These are phyloP conservation scores for Polietes domitor DNA, from an alignment of 2,888 invertebrate genomes.

Conservation along the genomic window DNA sequence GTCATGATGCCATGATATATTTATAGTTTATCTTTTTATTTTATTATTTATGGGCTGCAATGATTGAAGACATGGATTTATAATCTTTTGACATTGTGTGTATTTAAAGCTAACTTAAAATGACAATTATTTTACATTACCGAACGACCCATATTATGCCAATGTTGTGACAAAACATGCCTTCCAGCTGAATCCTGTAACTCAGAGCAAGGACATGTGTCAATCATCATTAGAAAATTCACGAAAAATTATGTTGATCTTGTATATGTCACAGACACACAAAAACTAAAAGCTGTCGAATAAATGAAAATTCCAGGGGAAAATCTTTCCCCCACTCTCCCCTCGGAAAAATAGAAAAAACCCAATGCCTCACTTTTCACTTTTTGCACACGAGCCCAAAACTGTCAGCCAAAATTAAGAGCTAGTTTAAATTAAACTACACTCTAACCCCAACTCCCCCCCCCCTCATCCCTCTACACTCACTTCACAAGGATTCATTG, in stretches of 20 bases:
- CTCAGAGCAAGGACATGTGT: conserved; percentile 54
- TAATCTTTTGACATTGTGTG: background rate
- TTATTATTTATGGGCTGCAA: conserved; percentile 12
- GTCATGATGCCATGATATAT: background rate
- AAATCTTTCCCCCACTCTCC: background rate
- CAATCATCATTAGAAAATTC: conserved; percentile 60
- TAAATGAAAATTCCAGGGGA: conserved; percentile 5
- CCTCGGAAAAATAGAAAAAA: conserved; percentile 14
- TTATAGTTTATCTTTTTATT: conserved; percentile 14
- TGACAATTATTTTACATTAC: background rate
- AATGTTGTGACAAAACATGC: background rate
- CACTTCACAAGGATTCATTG: too few species aligned
- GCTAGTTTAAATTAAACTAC: conserved; percentile 37
- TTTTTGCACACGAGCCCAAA: conserved; percentile 1
- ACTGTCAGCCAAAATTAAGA: conserved; percentile 58
- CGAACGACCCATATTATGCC: background rate
- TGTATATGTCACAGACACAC: conserved; percentile 1
- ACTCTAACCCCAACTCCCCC: conserved; percentile 5
- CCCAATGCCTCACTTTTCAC: conserved; percentile 1
- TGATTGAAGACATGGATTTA: conserved; percentile 12
- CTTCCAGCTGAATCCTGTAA: background rate
- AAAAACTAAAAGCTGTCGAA: conserved; percentile 59
- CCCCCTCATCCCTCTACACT: background rate
- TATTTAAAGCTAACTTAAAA: background rate
- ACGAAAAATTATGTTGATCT: conserved; percentile 9